Percentiles rank a stretch among this genome's conserved stretches.
Evolutionary conservation across 2,113 vertebrate species (phyloP).

Genomic region (Gasterosteus aculeatus): DNA sequence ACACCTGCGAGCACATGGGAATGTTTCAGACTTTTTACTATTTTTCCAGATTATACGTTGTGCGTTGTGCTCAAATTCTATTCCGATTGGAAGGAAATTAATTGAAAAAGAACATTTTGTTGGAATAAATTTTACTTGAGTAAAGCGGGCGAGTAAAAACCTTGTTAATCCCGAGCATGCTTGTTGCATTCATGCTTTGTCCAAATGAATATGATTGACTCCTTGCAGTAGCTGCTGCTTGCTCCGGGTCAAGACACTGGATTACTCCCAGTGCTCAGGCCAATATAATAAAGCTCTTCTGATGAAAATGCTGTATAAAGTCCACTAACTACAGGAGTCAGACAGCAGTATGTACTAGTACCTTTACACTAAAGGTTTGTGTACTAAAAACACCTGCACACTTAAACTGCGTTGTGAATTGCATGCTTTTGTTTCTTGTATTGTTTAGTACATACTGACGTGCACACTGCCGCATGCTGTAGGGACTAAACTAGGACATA

Average conservation of each 20-base stretch:
- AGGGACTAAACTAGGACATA: no score
- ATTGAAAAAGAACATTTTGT: neutral
- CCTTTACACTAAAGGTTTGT: neutral
- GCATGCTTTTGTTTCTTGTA: no score
- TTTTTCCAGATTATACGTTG: neutral
- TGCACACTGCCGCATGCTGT: no score
- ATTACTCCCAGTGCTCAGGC: neutral
- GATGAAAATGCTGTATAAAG: neutral
- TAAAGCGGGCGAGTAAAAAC: neutral
- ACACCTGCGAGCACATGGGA: neutral
- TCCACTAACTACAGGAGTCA: neutral
- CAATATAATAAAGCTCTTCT: neutral
- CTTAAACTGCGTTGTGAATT: neutral
- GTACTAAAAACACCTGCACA: conserved; percentile 1
- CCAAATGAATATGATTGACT: neutral
- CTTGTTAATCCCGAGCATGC: neutral
- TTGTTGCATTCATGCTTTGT: neutral
- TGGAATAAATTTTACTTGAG: neutral
- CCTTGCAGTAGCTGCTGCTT: neutral
- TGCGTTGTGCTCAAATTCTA: neutral
- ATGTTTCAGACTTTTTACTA: neutral
- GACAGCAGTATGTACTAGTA: neutral
- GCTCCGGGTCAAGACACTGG: neutral
- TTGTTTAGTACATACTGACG: no score
- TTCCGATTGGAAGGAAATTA: neutral